Evolutionary conservation across 2,888 invertebrate genomes (phyloP), one percentile per base, ranked within the genome.

Genomic region (Troides helena): DNA sequence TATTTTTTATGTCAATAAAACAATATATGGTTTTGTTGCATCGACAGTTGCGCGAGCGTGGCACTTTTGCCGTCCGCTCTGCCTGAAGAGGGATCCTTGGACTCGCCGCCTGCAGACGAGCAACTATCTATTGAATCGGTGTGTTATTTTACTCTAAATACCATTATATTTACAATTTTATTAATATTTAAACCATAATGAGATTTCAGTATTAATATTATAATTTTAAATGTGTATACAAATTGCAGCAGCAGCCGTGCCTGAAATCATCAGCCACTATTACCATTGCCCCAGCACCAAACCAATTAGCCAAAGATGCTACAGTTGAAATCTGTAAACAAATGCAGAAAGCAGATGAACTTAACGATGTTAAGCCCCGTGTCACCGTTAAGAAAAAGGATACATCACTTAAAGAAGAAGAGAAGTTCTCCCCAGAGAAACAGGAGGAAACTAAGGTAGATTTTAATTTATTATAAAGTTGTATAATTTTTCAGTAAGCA

Each of bases 231-330:
- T 46, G 14, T 1, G 14, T n/a, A 30, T 14, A n/a, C 12, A 36
- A 57, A 36, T 69, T 60, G 79, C 72, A 78, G 67, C 77, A 79
- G 17, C 88, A 86, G 71, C 88, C 86, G 0, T 83, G 81, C 1
- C 78, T 92, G 0, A 87, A 87, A 68, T 90, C 90, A 0, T 92
- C 92, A 39, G 92, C 92, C 7, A 92, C 92, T 0, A 91, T 92
- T 60, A 91, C 88, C 4, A 90, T 92, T 73, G 78, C 85, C 0
- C 81, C 84, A 8, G 77, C 85, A 8, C 87, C 89, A 0, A 74
- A 78, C 58, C 76, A 79, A 62, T 82, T 88, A 0, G 77, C 76
- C 7, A 84, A 79, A 56, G 88, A 87, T 71, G 76, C 83, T 5
- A 86, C 86, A 1, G 82, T 79, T n/a, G 87, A 88, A 25, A 82